Base-by-base conservation (phyloP, 2,797 vertebrate species). In the Melanotaenia parkinsoni region DNA sequence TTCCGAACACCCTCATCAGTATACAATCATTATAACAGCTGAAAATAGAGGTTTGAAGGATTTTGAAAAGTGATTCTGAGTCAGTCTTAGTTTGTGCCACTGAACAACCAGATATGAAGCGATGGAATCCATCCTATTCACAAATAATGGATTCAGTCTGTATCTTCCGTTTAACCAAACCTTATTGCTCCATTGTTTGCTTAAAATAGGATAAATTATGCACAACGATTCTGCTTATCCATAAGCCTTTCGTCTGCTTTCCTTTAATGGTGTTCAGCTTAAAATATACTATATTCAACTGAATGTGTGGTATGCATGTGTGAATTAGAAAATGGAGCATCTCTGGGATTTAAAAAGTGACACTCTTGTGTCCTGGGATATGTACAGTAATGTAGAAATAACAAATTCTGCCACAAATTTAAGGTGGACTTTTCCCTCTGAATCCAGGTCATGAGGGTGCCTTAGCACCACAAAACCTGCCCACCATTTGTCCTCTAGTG, bases 401-500 rank as follows among this genome's bases (percentile, higher is more conserved):
- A 54, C n/a, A 50, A 33, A 12, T 56, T 47, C 70, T 1, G 74
- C 62, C 50, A 63, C 28, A 47, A 60, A 60, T 66, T 79, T 33
- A 58, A 33, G 10, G 38, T 64, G 77, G 62, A 79, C 28, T 77
- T 72, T 84, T 80, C 38, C 64, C 62, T 82, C 76, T 76, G 76
- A 82, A 63, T 83, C 67, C 58, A 79, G 80, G 76, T 86, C 81
- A 84, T 58, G 16, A 58, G 56, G 60, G 35, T 37, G 62, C 40
- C 74, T 57, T 24, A 70, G 70, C 72, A 67, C 58, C 69, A 32
- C 57, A 9, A 67, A 58, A 58, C 13, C 51, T 43, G 32, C 33
- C 66, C 66, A 35, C 50, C 58, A 67, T 64, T 43, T 67, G 63
- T 90, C 92, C 81, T 79, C 93, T 91, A 72, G 91, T 85, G 94